phyloP scores from a whole-genome alignment of 2,888 invertebrate species.

The Apantesis nais region DNA sequence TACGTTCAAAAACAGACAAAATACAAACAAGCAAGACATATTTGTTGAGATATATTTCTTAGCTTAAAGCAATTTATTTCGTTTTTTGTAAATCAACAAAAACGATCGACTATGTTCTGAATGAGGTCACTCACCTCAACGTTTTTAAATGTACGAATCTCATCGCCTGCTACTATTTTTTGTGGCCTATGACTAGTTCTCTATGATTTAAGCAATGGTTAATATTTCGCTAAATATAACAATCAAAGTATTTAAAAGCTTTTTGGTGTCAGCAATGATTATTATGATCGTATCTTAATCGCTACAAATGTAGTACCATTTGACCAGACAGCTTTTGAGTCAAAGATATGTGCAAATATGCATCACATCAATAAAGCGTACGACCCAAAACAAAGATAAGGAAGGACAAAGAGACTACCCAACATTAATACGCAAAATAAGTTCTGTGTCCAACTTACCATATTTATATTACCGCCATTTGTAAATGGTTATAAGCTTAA shows the following conservation, averaged over 20 bases:
- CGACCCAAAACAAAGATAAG: slow-evolving; percentile 64
- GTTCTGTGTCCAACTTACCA: slow-evolving; percentile 27
- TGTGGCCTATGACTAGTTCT: slow-evolving; percentile 75
- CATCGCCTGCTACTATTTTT: slow-evolving; percentile 79
- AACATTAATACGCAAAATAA: slow-evolving; percentile 47
- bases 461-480: no score
- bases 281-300: slow-evolving; percentile 48
- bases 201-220: slow-evolving; percentile 65
- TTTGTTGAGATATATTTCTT: slow-evolving; percentile 55
- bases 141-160: slow-evolving; percentile 80
- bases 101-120: slow-evolving; percentile 73
- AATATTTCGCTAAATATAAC: slow-evolving; percentile 48
- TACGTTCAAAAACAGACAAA: slow-evolving; percentile 36
- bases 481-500: no score
- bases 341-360: slow-evolving; percentile 77
- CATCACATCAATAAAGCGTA: slow-evolving; percentile 69
- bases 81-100: slow-evolving; percentile 78
- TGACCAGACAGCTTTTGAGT: slow-evolving; percentile 64
- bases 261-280: background rate
- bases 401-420: slow-evolving; percentile 55
- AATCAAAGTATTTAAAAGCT: slow-evolving; percentile 23
- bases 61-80: slow-evolving; percentile 68
- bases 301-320: slow-evolving; percentile 63
- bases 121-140: slow-evolving; percentile 78
- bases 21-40: slow-evolving; percentile 50